Base-by-base conservation (phyloP, 2,113 vertebrate genomes). In the Notechis scutatus region DNA sequence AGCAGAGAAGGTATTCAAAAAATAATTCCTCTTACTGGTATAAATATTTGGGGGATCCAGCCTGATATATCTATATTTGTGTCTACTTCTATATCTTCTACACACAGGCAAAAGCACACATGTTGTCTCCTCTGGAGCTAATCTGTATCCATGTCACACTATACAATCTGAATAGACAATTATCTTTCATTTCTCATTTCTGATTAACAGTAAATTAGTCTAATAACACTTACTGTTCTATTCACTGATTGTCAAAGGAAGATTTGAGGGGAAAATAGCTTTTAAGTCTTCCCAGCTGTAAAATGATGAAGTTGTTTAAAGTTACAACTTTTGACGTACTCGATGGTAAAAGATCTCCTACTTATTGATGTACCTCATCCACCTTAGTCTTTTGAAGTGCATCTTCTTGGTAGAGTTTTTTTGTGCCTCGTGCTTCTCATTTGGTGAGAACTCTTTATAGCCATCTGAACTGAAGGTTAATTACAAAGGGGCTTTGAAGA, bases 211-310 rank as follows among this genome's bases (percentile, higher is more conserved):
- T 95, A 97, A 97, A 97, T 97, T 96, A 96, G 93, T 96, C 96
- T 97, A 97, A 97, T 97, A 97, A 96, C 95, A 97, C 96, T 97
- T 96, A 97, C 94, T 95, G 91, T 97, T 97, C 96, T 96, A 94
- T 97, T 97, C 95, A 96, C 96, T 94, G 94, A 96, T 97, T 96
- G 92, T 96, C 96, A 97, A 94, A 95, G 95, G 95, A 96, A 97
- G 96, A 97, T 97, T 97, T 96, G 94, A 96, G 88, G 52, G 88
- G 94, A 91, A 97, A 97, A 96, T 96, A 96, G 91, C 92, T 96
- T 95, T 97, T 96, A 94, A 95, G 96, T 96, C 96, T 96, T 96
- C 96, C 94, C 96, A 96, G 95, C 95, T 96, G 95, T 92, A 97
- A 61, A 96, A 96, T 92, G 95, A 96, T 96, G 96, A 95, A 93